Percentiles rank a stretch among this genome's conserved stretches.
Conservation (phyloP, 2,113 vertebrate species). For the Taxidea taxus region DNA sequence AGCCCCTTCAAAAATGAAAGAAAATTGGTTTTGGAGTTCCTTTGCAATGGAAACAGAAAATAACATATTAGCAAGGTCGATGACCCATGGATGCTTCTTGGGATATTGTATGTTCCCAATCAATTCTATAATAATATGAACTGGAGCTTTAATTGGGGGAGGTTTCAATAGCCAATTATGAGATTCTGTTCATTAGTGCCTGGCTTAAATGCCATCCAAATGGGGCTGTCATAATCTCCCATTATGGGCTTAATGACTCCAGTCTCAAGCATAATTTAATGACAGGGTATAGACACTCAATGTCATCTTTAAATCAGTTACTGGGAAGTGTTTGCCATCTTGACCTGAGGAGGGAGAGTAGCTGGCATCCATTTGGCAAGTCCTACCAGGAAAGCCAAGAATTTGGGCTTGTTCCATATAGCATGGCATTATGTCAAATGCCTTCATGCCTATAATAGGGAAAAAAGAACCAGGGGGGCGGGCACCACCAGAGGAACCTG, state of each 20-base stretch:
- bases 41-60: neutral
- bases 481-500: neutral
- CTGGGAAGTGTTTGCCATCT: neutral
- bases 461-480: neutral
- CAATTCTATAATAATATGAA: neutral
- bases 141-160: neutral
- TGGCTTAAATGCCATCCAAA: neutral
- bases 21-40: neutral
- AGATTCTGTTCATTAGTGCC: neutral
- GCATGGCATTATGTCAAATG: neutral
- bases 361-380: neutral
- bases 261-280: neutral
- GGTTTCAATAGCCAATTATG: neutral
- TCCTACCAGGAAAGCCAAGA: neutral
- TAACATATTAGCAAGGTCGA: neutral
- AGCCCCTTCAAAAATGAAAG: neutral
- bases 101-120: neutral
- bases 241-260: neutral
- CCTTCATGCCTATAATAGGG: neutral
- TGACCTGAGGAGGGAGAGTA: neutral
- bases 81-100: neutral
- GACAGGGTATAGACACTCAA: neutral
- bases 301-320: neutral
- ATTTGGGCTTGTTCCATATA: neutral
- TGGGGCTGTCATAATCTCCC: neutral